Evolutionary conservation across 1,140 invertebrate species (phyloP), one percentile per base, ranked within the genome.

Genomic region (Calycopis cecrops): DNA sequence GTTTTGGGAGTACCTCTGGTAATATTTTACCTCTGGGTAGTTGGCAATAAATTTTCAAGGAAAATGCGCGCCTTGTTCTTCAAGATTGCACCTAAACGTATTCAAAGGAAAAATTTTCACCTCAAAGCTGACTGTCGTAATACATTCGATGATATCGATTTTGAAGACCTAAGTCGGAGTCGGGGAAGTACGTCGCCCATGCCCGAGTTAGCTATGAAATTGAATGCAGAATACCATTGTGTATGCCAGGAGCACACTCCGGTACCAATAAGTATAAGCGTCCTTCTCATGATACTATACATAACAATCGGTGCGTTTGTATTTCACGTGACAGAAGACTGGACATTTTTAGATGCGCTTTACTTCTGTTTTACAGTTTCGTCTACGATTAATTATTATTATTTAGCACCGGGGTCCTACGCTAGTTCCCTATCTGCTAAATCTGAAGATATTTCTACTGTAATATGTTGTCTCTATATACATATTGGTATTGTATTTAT

Each of bases 281-380:
- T 99, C 70, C 88, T 96, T 40, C 94, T 99, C 11, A 94, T 99
- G 62, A 88, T 96, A 12, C 90, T 93, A 49, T 99, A 99, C 85
- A 93, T 99, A 72, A 94, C 94, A 59, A 92, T 95, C 18, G 98
- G 98, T 1, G 96, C 97, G 0, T 89, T 97, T 54, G 89, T 99
- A 49, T 99, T 99, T 85, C 92, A 95, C 74, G 94, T 94, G 76
- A 90, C 95, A 17, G 94, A 95, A 90, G 95, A 93, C 44, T 99
- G 97, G 97, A 94, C 92, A 21, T 91, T 96, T 18, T 88, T 99
- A 11, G 97, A 99, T 73, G 96, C 96, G 18, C 93, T 94, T 35
- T 99, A 97, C 84, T 99, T 98, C 80, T 98, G 97, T 73, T 98
- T 98, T 88, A 96, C 97, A 16, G 97, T 95, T 53, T 87, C 96